A percentile compares a stretch with the other conserved stretches of the same genome.
Conservation (phyloP, 2,888 invertebrate species). For the Lasioglossum zephyrum region DNA sequence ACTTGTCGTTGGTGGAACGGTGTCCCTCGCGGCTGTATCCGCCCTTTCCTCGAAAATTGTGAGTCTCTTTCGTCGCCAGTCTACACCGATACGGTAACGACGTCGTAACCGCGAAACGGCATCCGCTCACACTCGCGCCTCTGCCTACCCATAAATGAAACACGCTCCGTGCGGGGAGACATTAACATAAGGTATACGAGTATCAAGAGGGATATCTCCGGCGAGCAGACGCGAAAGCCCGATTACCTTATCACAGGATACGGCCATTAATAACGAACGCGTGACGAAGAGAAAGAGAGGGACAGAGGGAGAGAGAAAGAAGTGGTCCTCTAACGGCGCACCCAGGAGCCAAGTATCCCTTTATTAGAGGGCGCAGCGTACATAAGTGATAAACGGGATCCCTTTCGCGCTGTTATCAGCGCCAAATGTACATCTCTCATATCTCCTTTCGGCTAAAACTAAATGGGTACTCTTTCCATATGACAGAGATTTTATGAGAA, state of each 20-base stretch:
- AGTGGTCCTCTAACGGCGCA: neutral
- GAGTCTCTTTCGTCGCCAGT: slow-evolving; percentile 61
- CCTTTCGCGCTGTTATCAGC: slow-evolving; percentile 12
- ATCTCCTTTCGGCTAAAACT: neutral
- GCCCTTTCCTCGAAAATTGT: slow-evolving; percentile 28
- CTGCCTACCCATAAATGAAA: slow-evolving; percentile 53
- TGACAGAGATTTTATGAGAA: neutral
- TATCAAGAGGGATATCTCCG: slow-evolving; percentile 51
- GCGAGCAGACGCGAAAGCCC: slow-evolving; percentile 33
- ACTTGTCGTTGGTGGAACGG: slow-evolving; percentile 29
- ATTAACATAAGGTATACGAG: slow-evolving; percentile 59
- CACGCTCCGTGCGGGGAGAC: slow-evolving; percentile 40
- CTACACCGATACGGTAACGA: slow-evolving; percentile 71
- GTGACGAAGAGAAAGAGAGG: neutral
- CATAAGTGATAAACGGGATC: slow-evolving; percentile 5
- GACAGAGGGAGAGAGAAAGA: neutral
- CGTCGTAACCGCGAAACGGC: slow-evolving; percentile 72
- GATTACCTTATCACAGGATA: slow-evolving; percentile 58
- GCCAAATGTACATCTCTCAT: neutral
- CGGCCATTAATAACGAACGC: slow-evolving; percentile 48
- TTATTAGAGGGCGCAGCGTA: slow-evolving; percentile 11
- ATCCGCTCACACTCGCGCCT: slow-evolving; percentile 20
- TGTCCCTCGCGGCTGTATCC: slow-evolving; percentile 30
- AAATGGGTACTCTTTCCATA: neutral
- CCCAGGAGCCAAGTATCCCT: neutral